A percentile compares a stretch with the other conserved stretches of the same genome.
Conservation (phyloP, 2,797 vertebrate species). For the Synaphobranchus kaupii region DNA sequence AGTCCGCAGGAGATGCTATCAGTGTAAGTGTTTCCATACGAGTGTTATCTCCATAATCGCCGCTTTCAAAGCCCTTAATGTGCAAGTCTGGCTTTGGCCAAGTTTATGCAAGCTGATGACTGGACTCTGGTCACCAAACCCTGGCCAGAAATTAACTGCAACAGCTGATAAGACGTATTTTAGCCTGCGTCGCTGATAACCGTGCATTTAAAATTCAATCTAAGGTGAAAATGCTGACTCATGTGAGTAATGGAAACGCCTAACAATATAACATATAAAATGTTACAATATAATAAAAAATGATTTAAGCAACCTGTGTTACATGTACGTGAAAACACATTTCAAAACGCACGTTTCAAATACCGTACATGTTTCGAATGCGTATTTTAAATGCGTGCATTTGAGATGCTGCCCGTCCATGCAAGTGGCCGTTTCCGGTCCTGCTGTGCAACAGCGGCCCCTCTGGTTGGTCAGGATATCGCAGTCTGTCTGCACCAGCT, state of each 20-base stretch:
- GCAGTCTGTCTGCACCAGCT: background rate
- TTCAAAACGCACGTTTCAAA: too few species aligned
- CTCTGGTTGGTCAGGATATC: background rate
- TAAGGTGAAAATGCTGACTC: slow-evolving; percentile 8
- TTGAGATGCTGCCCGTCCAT: background rate
- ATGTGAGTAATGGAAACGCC: background rate
- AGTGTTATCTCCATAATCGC: slow-evolving; percentile 32
- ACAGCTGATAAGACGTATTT: slow-evolving; percentile 27
- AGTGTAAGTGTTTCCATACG: slow-evolving; percentile 36
- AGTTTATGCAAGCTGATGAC: slow-evolving; percentile 24
- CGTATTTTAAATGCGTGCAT: background rate
- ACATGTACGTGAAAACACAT: too few species aligned
- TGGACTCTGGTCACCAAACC: slow-evolving; percentile 23
- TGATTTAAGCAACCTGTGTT: too few species aligned
- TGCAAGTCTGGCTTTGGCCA: slow-evolving; percentile 23
- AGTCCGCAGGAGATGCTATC: slow-evolving; percentile 27
- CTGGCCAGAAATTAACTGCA: slow-evolving; percentile 17
- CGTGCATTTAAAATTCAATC: slow-evolving; percentile 22
- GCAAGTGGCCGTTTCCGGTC: background rate
- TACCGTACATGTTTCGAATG: too few species aligned
- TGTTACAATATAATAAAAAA: slow-evolving; percentile 1
- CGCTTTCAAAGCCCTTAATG: slow-evolving; percentile 21
- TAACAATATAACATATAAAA: slow-evolving; percentile 4
- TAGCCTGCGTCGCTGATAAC: slow-evolving; percentile 22
- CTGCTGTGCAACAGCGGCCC: background rate